These are phyloP conservation scores for Zaprionus africanus DNA, from an alignment of 1,140 invertebrate genomes.

Conservation along the genomic window DNA sequence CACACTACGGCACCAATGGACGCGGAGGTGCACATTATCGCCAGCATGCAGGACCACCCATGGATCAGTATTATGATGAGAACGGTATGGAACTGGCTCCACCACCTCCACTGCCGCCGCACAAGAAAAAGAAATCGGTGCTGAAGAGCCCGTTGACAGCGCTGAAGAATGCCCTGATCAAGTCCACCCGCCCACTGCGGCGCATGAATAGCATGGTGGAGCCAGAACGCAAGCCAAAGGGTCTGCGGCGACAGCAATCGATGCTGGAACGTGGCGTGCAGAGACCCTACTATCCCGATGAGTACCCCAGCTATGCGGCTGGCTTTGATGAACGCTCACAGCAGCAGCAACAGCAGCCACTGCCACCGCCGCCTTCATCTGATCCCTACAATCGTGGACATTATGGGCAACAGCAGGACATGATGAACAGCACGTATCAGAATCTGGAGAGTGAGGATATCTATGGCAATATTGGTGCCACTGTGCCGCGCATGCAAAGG, in stretches of 20 bases:
- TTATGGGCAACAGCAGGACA: conserved; percentile 63
- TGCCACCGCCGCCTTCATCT: conserved; percentile 23
- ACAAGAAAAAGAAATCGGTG: conserved; percentile 81
- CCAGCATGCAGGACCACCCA: conserved; percentile 6
- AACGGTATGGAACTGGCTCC: conserved; percentile 54
- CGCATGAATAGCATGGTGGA: conserved; percentile 84
- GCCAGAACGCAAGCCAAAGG: conserved; percentile 74
- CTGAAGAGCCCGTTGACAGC: conserved; percentile 78
- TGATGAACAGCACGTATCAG: conserved; percentile 83
- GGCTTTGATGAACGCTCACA: conserved; percentile 61
- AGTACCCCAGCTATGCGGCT: conserved; percentile 78
- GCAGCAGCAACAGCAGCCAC: conserved; percentile 38
- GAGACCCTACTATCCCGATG: conserved; percentile 79
- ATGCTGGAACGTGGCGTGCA: conserved; percentile 79
- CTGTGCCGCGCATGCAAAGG: conserved; percentile 53
- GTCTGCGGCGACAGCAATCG: conserved; percentile 77
- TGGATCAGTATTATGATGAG: conserved; percentile 74
- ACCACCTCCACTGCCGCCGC: conserved; percentile 69
- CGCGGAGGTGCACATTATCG: conserved; percentile 21
- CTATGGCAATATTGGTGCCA: conserved; percentile 73
- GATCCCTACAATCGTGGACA: conserved; percentile 63
- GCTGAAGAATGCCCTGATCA: conserved; percentile 79
- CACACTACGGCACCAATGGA: conserved; percentile 55
- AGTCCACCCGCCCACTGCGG: conserved; percentile 72
- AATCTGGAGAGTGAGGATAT: conserved; percentile 82